Conservation (phyloP, 2,888 invertebrate genomes). For the Calliphora vomitoria region DNA sequence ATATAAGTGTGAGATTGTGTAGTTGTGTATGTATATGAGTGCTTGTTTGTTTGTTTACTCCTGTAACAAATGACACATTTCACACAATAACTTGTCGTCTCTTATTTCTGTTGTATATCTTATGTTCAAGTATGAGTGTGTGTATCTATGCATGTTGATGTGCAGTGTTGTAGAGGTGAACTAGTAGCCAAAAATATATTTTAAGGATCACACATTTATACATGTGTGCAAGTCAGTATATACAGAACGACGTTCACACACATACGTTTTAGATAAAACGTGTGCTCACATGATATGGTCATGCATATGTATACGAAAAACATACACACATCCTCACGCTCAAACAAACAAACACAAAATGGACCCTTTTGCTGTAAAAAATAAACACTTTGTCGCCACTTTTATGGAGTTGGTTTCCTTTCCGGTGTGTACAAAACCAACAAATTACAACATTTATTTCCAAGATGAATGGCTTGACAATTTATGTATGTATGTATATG, state of each 20-base stretch:
- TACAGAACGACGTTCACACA: background rate
- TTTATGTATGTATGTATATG: slow-evolving; percentile 77
- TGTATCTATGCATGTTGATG: slow-evolving; percentile 28
- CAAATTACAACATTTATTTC: slow-evolving; percentile 84
- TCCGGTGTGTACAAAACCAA: slow-evolving; percentile 78
- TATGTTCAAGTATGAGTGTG: slow-evolving; percentile 16
- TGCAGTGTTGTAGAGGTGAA: slow-evolving; percentile 56
- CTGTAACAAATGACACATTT: slow-evolving; percentile 72
- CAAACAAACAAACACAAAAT: slow-evolving; percentile 30
- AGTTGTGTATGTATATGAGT: slow-evolving; percentile 20
- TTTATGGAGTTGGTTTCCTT: slow-evolving; percentile 74
- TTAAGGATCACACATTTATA: slow-evolving; percentile 50
- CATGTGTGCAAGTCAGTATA: background rate
- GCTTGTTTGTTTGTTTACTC: slow-evolving; percentile 44
- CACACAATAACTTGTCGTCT: slow-evolving; percentile 72
- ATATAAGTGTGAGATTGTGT: slow-evolving; percentile 31
- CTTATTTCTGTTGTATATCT: slow-evolving; percentile 59
- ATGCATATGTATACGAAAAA: slow-evolving; percentile 17
- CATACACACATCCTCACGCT: slow-evolving; percentile 5
- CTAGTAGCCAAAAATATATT: slow-evolving; percentile 65
- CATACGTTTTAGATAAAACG: slow-evolving; percentile 65
- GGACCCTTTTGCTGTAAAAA: slow-evolving; percentile 57
- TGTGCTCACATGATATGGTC: slow-evolving; percentile 48
- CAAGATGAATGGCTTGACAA: slow-evolving; percentile 84
- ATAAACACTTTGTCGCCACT: slow-evolving; percentile 76